These are phyloP conservation scores for Ptyas mucosa DNA, from an alignment of 2,113 vertebrate species.

Conservation along the genomic window DNA sequence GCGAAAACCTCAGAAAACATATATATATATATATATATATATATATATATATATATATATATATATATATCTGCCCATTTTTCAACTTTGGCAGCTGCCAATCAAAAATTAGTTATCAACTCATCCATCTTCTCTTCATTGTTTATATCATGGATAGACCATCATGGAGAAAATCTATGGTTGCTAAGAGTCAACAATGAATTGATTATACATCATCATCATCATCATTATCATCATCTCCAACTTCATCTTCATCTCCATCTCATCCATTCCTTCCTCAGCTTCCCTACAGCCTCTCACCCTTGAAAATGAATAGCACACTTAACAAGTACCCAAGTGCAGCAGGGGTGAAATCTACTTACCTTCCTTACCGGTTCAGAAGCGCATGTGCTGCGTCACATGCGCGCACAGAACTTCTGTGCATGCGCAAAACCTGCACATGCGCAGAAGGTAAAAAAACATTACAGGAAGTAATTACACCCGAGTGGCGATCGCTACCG, in stretches of 20 bases:
- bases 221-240: neutral
- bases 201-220: neutral
- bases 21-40: too few relatives aligned
- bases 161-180: neutral
- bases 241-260: neutral
- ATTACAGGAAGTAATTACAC: too few relatives aligned
- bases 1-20: too few relatives aligned
- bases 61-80: too few relatives aligned
- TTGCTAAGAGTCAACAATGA: neutral
- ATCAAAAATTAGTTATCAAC: neutral
- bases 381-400: too few relatives aligned
- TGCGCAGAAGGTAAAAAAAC: too few relatives aligned
- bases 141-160: neutral
- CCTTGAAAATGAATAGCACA: neutral
- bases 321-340: neutral
- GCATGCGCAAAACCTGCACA: too few relatives aligned
- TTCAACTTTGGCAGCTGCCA: too few relatives aligned
- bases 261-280: neutral
- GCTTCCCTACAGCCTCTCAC: neutral
- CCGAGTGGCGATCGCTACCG: too few relatives aligned
- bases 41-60: too few relatives aligned
- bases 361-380: too few relatives aligned
- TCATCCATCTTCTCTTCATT: neutral
- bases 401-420: too few relatives aligned
- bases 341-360: neutral